phyloP scores from a whole-genome alignment of 2,797 vertebrate genomes.

The Bradypus variegatus region DNA sequence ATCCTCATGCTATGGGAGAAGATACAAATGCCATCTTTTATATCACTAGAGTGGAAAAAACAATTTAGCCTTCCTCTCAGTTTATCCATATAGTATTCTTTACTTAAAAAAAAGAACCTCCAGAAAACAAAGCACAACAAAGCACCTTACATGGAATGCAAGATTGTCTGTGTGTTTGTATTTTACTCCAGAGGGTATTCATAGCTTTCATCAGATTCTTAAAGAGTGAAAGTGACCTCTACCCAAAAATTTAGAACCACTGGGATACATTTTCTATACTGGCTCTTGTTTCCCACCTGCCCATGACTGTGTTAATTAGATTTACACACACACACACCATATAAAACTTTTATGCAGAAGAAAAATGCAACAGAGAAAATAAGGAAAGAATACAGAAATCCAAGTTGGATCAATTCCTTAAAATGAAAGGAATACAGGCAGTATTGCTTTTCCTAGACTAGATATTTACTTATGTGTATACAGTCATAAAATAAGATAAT shows the following conservation, averaged over 20 bases:
- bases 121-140: neutral
- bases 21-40: neutral
- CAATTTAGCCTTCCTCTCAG: neutral
- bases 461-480: neutral
- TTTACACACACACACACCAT: neutral
- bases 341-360: neutral
- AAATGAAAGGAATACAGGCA: neutral
- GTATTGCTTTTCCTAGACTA: neutral
- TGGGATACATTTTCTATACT: neutral
- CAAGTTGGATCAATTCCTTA: neutral
- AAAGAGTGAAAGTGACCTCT: neutral
- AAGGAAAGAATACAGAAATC: neutral
- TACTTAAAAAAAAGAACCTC: neutral
- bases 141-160: neutral
- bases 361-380: neutral
- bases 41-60: neutral
- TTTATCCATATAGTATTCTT: neutral
- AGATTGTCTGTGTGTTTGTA: neutral
- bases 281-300: neutral
- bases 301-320: neutral
- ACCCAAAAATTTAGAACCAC: neutral
- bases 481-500: neutral
- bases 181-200: neutral
- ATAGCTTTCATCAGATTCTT: neutral
- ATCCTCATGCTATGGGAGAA: neutral